These are phyloP conservation scores for Onchidella celtica DNA, from an alignment of 2,888 invertebrate species.

Conservation along the genomic window DNA sequence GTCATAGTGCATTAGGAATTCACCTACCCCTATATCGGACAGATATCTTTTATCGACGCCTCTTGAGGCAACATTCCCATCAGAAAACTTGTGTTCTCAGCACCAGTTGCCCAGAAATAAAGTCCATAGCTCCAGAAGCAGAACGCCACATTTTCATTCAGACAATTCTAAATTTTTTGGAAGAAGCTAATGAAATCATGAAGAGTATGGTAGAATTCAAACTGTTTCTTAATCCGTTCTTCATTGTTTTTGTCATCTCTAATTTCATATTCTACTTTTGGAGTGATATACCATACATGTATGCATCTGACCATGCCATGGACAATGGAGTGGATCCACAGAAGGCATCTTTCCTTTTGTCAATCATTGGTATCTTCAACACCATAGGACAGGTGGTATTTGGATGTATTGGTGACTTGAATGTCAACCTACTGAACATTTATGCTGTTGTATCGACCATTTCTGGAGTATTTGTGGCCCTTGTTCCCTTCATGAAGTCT, in stretches of 20 bases:
- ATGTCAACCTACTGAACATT: constrained; percentile 89
- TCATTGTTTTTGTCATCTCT: constrained; percentile 86
- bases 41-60: constrained; percentile 78
- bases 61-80: constrained; percentile 45
- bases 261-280: constrained; percentile 94
- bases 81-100: constrained; percentile 80
- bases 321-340: constrained; percentile 82
- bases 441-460: constrained; percentile 88
- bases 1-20: constrained; percentile 46
- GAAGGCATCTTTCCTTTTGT: constrained; percentile 86
- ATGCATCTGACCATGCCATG: constrained; percentile 89
- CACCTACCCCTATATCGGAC: constrained; percentile 72
- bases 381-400: constrained; percentile 88
- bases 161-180: constrained; percentile 17
- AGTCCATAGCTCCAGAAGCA: constrained; percentile 80
- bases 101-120: constrained; percentile 90
- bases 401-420: constrained; percentile 94
- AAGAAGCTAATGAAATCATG: constrained; percentile 55
- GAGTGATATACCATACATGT: constrained; percentile 96
- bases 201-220: constrained; percentile 73
- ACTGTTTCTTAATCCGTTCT: constrained; percentile 72
- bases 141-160: constrained; percentile 11
- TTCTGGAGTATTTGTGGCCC: constrained; percentile 78
- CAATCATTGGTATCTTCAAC: constrained; percentile 89
- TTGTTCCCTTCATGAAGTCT: constrained; percentile 68